A percentile compares a stretch with the other conserved stretches of the same genome.
These are phyloP conservation scores for Xyrauchen texanus DNA, from an alignment of 2,113 vertebrate species.

Conservation along the genomic window DNA sequence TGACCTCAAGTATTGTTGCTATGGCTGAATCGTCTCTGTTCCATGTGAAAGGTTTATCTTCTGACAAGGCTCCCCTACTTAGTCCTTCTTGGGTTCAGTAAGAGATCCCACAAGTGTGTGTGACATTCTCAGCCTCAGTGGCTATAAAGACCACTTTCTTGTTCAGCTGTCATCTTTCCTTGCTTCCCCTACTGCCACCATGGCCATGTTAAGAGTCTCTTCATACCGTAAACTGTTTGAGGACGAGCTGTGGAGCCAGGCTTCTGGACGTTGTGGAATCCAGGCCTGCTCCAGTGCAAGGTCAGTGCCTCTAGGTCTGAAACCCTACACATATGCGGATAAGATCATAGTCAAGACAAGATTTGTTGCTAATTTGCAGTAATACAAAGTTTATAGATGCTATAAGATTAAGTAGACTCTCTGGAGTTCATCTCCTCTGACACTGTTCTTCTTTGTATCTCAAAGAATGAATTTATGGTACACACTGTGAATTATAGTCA, in stretches of 20 bases:
- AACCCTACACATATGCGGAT: no score
- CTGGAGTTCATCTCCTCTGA: no score
- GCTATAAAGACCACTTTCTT: conserved; percentile 61
- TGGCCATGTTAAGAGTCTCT: conserved; percentile 74
- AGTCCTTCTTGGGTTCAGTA: conserved; percentile 47
- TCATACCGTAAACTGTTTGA: conserved; percentile 75
- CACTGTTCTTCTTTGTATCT: no score
- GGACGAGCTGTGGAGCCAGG: conserved; percentile 54
- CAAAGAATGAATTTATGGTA: no score
- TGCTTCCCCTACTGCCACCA: conserved; percentile 29
- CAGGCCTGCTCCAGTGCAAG: conserved; percentile 58
- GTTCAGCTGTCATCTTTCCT: conserved; percentile 41
- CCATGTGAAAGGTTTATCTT: conserved; percentile 62
- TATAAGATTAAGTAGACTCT: no score
- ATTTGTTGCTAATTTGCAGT: no score
- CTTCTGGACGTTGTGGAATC: conserved; percentile 57
- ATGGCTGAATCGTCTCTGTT: conserved; percentile 45
- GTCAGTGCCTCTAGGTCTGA: conserved; percentile 52
- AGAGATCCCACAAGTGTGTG: conserved; percentile 61
- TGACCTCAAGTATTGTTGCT: not conserved
- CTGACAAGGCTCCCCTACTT: conserved; percentile 66
- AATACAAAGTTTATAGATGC: no score
- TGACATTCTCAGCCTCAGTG: conserved; percentile 62
- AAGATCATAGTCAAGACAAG: no score
- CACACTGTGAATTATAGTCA: not conserved